Conservation (phyloP, 2,888 invertebrate species). For the Scaptodrosophila latifasciaeformis region DNA sequence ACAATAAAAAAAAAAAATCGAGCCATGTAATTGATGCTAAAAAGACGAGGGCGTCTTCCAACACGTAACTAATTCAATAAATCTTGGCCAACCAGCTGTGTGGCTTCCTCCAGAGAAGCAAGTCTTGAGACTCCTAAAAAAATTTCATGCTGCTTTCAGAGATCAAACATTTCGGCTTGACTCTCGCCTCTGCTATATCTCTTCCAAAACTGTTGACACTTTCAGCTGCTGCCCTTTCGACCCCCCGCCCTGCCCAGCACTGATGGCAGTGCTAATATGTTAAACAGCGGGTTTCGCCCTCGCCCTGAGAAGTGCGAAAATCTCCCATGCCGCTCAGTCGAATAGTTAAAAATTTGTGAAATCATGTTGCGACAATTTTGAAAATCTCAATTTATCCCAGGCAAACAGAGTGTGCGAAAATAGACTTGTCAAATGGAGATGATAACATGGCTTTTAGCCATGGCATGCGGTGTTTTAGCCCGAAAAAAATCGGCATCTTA, state of each 20-base stretch:
- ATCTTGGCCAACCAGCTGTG: slow-evolving; percentile 11
- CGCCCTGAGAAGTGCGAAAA: slow-evolving; percentile 6
- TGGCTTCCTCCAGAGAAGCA: slow-evolving; percentile 16
- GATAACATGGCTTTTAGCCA: slow-evolving; percentile 12
- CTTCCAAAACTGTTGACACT: slow-evolving; percentile 50
- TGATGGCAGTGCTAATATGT: slow-evolving; percentile 58
- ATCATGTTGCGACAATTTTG: slow-evolving; percentile 25
- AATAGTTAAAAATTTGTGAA: slow-evolving; percentile 16
- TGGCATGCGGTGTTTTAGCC: slow-evolving; percentile 25
- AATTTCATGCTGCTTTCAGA: slow-evolving; percentile 30
- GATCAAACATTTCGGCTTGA: slow-evolving; percentile 24
- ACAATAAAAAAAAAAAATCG: no score
- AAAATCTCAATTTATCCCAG: no score
- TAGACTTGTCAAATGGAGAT: slow-evolving; percentile 35
- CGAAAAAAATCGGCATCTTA: slow-evolving; percentile 44
- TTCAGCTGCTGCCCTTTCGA: slow-evolving; percentile 53
- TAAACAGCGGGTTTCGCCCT: slow-evolving; percentile 64
- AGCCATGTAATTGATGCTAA: not conserved
- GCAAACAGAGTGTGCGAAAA: slow-evolving; percentile 19
- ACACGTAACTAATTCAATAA: slow-evolving; percentile 38
- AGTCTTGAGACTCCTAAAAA: slow-evolving; percentile 4
- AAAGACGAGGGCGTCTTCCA: not conserved
- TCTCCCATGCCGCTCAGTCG: not conserved
- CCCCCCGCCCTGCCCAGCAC: slow-evolving; percentile 31
- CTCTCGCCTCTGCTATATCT: slow-evolving; percentile 8